phyloP scores from a whole-genome alignment of 2,797 vertebrate genomes.

The Limosa lapponica region DNA sequence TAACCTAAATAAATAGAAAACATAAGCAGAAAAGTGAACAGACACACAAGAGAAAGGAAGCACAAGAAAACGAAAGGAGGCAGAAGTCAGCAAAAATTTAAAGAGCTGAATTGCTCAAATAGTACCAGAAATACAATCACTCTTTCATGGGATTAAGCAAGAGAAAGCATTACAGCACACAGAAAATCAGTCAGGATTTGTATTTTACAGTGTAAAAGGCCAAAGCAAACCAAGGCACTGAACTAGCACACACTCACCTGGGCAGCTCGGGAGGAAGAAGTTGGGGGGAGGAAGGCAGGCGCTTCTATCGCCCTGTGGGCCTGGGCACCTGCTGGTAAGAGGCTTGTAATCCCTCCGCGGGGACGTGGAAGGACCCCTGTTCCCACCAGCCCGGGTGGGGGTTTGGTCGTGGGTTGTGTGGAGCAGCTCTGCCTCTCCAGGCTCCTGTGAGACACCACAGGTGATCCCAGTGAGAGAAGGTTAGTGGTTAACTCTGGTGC shows the following conservation, averaged over 20 bases:
- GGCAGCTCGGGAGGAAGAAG: fast-evolving
- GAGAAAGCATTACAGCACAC: not conserved
- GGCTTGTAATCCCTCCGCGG: not conserved
- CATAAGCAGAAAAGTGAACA: conserved; percentile 11
- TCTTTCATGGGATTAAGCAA: not conserved
- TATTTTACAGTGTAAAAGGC: not conserved
- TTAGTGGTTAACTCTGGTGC: not conserved
- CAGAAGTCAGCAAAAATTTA: not conserved
- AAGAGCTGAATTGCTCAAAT: not conserved
- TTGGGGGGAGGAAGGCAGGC: not conserved
- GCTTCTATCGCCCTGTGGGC: fast-evolving
- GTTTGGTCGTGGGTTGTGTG: fast-evolving
- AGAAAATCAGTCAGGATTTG: not conserved
- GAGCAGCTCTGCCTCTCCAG: not conserved
- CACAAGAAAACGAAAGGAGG: not conserved
- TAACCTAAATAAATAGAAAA: not conserved
- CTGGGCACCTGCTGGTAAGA: not conserved
- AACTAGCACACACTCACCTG: fast-evolving
- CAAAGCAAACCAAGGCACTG: not conserved
- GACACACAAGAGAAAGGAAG: not conserved
- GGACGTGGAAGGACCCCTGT: not conserved
- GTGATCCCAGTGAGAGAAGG: not conserved
- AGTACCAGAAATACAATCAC: not conserved
- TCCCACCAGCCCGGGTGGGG: fast-evolving
- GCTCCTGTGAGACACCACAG: not conserved